Base-by-base conservation (phyloP, 2,797 vertebrate species). In the Silurus lanzhouensis region DNA sequence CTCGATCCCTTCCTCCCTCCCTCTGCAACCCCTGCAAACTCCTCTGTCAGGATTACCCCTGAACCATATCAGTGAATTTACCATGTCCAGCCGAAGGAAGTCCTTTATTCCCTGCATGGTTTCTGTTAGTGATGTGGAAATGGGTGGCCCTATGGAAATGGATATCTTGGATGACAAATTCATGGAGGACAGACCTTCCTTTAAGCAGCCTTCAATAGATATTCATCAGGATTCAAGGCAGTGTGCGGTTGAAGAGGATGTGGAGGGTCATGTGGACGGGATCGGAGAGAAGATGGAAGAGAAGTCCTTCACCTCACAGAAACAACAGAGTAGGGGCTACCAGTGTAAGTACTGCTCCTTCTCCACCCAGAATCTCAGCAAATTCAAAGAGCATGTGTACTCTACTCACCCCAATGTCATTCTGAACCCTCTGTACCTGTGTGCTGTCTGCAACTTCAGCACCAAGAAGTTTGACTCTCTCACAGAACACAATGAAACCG, bases 291-390 rank as follows among this genome's bases (percentile, higher is more conserved):
- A 20, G 48, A 61, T 60, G 44, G 71, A 74, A 19, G 76, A 78
- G 2, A 82, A 80, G 55, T 55, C 46, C 15, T 31, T 79, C 0
- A 31, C 52, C 0, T 92, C 92, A 68, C 95, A 94, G 92, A 97
- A 95, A 84, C 95, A 94, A 83, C 95, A 96, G 86, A 92, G 94
- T 12, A 96, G 96, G 70, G 96, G 96, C 72, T 99, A 97, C 14
- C 96, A 97, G 89, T 99, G 97, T 91, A 98, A 99, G 88, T 98
- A 98, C 93, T 98, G 98, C 92, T 95, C 97, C 2, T 99, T 97
- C 84, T 95, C 94, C 52, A 97, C 97, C 0, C 95, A 96, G 74
- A 96, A 96, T 91, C 94, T 99, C 92, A 95, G 94, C 0, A 95
- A 96, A 91, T 98, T 98, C 86, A 98, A 97, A 0, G 97, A 96